These are phyloP conservation scores for Alouatta palliata DNA, from an alignment of 2,113 vertebrate genomes.

Conservation along the genomic window DNA sequence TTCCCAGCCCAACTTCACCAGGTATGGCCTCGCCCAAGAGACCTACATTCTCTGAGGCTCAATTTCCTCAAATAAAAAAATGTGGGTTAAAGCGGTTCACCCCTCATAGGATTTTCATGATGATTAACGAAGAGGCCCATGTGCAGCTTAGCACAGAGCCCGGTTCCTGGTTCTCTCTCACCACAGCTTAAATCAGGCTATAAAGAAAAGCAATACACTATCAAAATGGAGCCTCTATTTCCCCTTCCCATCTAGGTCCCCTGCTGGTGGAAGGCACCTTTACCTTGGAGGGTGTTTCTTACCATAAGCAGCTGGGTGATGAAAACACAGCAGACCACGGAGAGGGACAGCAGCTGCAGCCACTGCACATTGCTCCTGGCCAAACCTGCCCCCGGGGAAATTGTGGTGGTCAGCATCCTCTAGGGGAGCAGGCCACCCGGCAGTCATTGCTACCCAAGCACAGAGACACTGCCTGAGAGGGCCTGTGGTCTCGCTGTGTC, in stretches of 20 bases:
- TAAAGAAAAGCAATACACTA: fast-evolving
- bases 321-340: conserved; percentile 84
- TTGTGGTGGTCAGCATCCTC: fast-evolving
- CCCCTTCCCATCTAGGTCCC: neutral
- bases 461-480: neutral
- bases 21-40: neutral
- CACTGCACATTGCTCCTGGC: conserved; percentile 81
- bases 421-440: neutral
- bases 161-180: neutral
- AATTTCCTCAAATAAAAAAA: neutral
- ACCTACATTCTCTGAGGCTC: neutral
- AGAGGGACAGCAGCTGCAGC: conserved; percentile 85
- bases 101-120: neutral
- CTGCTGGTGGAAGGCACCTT: fast-evolving
- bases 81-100: too few relatives aligned
- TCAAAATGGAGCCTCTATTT: fast-evolving
- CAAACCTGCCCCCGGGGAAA: conserved; percentile 81
- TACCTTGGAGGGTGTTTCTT: neutral
- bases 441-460: neutral
- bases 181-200: neutral
- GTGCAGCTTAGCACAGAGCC: neutral
- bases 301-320: conserved; percentile 87
- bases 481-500: fast-evolving
- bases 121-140: neutral
- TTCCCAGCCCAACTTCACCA: fast-evolving